Evolutionary conservation across 2,113 vertebrate genomes (phyloP), one percentile per base, ranked within the genome.

Genomic region (Silurus asotus): DNA sequence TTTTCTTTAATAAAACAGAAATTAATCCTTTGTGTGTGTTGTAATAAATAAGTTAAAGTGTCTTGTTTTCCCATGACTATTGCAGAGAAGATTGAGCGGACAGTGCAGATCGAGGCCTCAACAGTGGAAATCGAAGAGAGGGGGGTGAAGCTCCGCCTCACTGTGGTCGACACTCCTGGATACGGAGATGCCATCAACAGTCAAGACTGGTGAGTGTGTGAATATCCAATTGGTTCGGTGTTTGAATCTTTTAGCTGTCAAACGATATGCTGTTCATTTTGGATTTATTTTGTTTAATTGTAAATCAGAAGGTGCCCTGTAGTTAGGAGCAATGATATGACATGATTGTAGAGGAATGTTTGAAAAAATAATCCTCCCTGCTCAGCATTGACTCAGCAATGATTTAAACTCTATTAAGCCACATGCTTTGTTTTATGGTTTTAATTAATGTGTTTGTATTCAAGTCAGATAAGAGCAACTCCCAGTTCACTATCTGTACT

Each of bases 141-240:
- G 69, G 97, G 97, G 19, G 97, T 98, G 81, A 98, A 98, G 83
- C 97, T 98, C 74, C 96, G 97, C 53, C 94, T 98, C 55, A 98
- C 97, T 0, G 97, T 98, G 61, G 97, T 98, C 8, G 97, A 98
- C 90, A 98, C 97, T 13, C 97, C 97, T 9, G 97, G 97, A 88
- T 98, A 97, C 0, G 97, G 97, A 17, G 97, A 98, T 64, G 96
- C 97, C 91, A 98, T 98, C 89, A 97, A 98, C 93, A 98, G 97
- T 93, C 96, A 97, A 88, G 97, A 97, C 93, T 97, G 96, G 97
- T 89, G 84, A 81, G 69, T 61, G 85, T 78, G 20, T 82, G 59
- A 45, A 58, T 85, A 76, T 15, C 65, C 28, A 37, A 37, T 67
- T 81, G 23, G 49, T 28, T 87, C 81, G 45, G 62, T 28, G 25